Percentiles rank a stretch among this genome's conserved stretches.
phyloP scores from a whole-genome alignment of 1,140 invertebrate genomes.

The Drosophila prosaltans region DNA sequence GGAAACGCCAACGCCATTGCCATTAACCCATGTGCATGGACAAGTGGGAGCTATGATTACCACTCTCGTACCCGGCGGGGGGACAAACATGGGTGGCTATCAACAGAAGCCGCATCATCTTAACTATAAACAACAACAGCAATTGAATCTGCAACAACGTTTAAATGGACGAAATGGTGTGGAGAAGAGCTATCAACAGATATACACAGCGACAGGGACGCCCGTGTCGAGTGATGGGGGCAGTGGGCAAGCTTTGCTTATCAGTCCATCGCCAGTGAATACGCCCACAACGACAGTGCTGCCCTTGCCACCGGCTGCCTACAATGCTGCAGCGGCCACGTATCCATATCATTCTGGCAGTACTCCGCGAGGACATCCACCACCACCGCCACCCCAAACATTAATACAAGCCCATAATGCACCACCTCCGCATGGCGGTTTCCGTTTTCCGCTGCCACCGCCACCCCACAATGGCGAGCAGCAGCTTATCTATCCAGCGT shows the following conservation, averaged over 20 bases:
- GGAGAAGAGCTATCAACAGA: conserved; percentile 72
- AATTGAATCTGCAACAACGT: conserved; percentile 63
- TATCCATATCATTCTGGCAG: conserved; percentile 75
- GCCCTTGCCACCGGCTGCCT: conserved; percentile 53
- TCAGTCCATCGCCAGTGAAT: conserved; percentile 60
- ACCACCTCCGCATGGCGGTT: conserved; percentile 73
- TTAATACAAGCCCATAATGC: conserved; percentile 23
- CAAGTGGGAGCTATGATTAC: conserved; percentile 43
- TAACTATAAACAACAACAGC: conserved; percentile 67
- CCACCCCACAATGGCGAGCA: conserved; percentile 72
- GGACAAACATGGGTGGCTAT: conserved; percentile 27
- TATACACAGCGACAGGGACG: conserved; percentile 56
- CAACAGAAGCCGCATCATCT: conserved; percentile 74
- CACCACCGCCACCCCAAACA: conserved; percentile 81
- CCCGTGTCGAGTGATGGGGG: conserved; percentile 52
- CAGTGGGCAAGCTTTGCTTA: conserved; percentile 56
- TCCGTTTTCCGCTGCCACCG: conserved; percentile 81
- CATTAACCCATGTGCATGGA: conserved; percentile 43
- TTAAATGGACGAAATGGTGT: conserved; percentile 74
- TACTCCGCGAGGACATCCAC: conserved; percentile 83
- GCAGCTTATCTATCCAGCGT: conserved; percentile 79
- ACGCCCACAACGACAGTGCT: conserved; percentile 63
- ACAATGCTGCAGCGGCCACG: conserved; percentile 55
- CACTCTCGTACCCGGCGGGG: conserved; percentile 42
- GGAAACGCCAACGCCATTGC: conserved; percentile 70